A percentile compares a stretch with the other conserved stretches of the same genome.
phyloP scores from a whole-genome alignment of 2,888 invertebrate species.

The Lutraria lutraria region DNA sequence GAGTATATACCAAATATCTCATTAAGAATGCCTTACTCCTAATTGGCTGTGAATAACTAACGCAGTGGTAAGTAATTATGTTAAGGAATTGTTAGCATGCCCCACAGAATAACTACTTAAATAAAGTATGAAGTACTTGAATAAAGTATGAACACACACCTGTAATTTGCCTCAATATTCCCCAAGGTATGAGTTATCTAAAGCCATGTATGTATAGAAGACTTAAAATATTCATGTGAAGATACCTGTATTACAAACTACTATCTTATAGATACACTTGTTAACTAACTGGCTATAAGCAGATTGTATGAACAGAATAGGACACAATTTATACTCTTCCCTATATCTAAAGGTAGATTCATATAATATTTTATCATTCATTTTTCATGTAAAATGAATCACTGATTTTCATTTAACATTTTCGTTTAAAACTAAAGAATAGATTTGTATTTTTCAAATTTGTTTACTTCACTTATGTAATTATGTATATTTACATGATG shows the following conservation, averaged over 20 bases:
- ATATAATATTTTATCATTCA: not conserved
- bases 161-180: not conserved
- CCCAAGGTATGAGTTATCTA: not conserved
- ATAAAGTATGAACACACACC: constrained; percentile 11
- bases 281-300: not conserved
- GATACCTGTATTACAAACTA: not conserved
- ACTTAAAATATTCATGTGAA: constrained; percentile 25
- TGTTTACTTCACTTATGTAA: no score
- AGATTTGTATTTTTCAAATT: no score
- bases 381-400: no score
- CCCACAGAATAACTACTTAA: not conserved
- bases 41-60: no score
- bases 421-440: no score
- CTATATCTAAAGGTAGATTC: not conserved
- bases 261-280: not conserved
- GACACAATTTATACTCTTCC: not conserved
- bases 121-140: constrained; percentile 6
- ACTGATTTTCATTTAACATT: no score
- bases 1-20: no score
- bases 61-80: not conserved
- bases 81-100: not conserved
- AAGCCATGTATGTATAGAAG: not conserved
- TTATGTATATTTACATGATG: no score
- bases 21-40: no score
- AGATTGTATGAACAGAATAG: not conserved